Base-by-base conservation (phyloP, 2,113 vertebrate species). In the Paedocypris sp. region DNA sequence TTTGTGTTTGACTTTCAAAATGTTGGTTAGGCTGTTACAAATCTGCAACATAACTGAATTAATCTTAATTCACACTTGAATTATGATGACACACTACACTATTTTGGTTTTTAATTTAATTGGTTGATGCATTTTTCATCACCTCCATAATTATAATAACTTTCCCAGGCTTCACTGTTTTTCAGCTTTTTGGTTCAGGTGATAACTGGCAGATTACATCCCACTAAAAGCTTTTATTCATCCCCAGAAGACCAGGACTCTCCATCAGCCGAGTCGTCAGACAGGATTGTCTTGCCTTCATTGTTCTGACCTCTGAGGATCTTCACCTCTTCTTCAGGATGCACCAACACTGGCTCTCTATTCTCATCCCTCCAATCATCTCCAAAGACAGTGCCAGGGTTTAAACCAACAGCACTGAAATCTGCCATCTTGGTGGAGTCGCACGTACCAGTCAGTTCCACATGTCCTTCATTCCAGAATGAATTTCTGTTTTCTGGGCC, bases 211-310 rank as follows among this genome's bases (percentile, higher is more conserved):
- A n/a, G 18, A 56, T 19, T 41, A 29, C 15, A 12, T 29, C 12
- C 16, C 22, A 31, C 6, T 4, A 26, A 16, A 12, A 4, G 23
- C 4, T 23, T 12, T 62, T 66, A 60, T 59, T 85, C 78, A 16
- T 85, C 81, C 0, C 76, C 84, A 32, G 80, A 84, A 0, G 82
- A 85, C 83, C 83, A 80, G 28, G 75, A 76, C 48, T 76, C 78
- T 3, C 69, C 80, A 18, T 60, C 78, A 25, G 77, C 74, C 6
- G 79, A 85, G 8, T 82, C 82, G 23, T 81, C 82, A 15, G 80
- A 82, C 19, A 74, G 69, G 29, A 73, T 65, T 2, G 35, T 22
- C 19, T 76, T 66, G 8, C 29, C 68, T 5, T 68, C 41, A 12
- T 45, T 46, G 62, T 42, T 38, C 2, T 16, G 26, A 6, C 22